These are phyloP conservation scores for Philonicus albiceps DNA, from an alignment of 2,888 invertebrate species.

Conservation along the genomic window DNA sequence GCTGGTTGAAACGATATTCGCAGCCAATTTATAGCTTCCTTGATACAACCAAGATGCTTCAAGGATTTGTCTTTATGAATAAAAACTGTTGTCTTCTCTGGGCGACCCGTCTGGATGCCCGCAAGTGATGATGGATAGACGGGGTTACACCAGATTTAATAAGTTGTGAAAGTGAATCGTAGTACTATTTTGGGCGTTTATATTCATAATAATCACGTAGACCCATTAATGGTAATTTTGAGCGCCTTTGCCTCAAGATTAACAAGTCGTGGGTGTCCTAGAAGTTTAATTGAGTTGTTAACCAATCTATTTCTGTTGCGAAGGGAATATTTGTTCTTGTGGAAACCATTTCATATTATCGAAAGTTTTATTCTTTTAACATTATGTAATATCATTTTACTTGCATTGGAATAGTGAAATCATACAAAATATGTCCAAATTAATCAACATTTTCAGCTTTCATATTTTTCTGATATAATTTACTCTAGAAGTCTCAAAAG, in stretches of 20 bases:
- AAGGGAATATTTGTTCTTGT: background rate
- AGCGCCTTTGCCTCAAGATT: background rate
- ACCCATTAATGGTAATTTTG: background rate
- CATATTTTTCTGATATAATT: background rate
- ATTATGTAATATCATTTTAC: background rate
- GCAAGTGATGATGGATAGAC: background rate
- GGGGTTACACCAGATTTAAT: background rate
- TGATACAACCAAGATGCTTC: background rate
- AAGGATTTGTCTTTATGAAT: slow-evolving; percentile 13
- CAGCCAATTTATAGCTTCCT: background rate
- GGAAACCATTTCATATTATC: background rate
- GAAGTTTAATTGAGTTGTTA: background rate
- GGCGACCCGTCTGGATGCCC: background rate
- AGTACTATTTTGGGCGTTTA: background rate
- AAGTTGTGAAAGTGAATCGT: background rate
- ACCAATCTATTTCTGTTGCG: background rate
- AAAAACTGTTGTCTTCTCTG: background rate
- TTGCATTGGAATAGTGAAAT: background rate
- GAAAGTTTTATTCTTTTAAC: background rate
- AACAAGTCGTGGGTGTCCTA: background rate
- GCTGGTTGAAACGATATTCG: background rate
- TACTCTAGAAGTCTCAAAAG: background rate
- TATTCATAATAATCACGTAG: background rate
- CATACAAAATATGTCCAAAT: background rate
- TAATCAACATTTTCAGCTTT: background rate